These are phyloP conservation scores for Istiophorus platypterus DNA, from an alignment of 2,113 vertebrate genomes.

Conservation along the genomic window DNA sequence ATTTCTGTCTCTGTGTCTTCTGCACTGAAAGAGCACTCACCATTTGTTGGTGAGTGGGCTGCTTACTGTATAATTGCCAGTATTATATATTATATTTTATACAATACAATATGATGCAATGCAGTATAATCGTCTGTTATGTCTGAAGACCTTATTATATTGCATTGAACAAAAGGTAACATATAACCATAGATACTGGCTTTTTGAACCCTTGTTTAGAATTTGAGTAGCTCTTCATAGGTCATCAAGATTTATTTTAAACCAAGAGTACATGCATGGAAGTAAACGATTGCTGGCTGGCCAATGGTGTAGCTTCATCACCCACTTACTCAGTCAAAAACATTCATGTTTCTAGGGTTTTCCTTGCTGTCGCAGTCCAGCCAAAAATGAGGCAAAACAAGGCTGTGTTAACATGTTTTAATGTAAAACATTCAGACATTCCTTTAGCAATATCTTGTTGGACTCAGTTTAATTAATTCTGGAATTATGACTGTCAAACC, in stretches of 20 bases:
- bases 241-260: background rate
- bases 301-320: too few species aligned
- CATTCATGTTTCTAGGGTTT: too few species aligned
- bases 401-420: background rate
- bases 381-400: background rate
- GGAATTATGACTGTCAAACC: slow-evolving; percentile 18
- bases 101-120: background rate
- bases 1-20: slow-evolving; percentile 34
- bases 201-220: background rate
- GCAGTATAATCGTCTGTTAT: background rate
- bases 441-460: background rate
- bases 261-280: background rate
- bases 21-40: background rate
- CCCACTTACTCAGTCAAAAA: too few species aligned
- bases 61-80: background rate
- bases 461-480: slow-evolving; percentile 20
- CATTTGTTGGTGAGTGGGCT: background rate
- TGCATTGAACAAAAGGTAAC: background rate
- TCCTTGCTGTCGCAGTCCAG: too few species aligned
- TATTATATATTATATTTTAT: background rate
- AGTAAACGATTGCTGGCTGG: background rate
- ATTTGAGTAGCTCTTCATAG: background rate
- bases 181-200: background rate
- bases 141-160: background rate
- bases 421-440: background rate